phyloP scores from a whole-genome alignment of 2,113 vertebrate species.

The Setophaga coronata region DNA sequence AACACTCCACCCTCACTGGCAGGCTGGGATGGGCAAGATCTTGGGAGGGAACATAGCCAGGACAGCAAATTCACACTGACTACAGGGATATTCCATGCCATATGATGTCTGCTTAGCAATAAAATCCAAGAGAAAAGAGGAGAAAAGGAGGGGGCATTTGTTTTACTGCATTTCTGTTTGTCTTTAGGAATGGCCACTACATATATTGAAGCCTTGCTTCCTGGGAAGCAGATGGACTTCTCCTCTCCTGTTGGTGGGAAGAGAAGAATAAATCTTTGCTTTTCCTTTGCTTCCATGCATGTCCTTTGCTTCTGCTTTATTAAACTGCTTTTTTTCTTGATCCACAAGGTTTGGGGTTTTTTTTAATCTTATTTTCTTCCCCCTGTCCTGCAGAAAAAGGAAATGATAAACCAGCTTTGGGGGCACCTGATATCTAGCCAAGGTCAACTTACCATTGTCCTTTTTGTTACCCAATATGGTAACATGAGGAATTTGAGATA shows the following conservation, averaged over 20 bases:
- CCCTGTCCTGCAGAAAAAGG: neutral
- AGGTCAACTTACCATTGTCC: neutral
- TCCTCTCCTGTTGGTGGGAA: neutral
- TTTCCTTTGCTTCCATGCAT: neutral
- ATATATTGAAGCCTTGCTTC: neutral
- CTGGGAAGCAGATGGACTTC: neutral
- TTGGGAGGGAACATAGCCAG: neutral
- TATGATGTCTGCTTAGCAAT: neutral
- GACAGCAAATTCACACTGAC: neutral
- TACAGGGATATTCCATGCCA: neutral
- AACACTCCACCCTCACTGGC: neutral
- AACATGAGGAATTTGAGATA: neutral
- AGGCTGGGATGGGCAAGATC: neutral
- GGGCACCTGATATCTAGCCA: neutral
- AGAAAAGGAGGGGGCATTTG: neutral
- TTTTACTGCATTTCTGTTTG: neutral
- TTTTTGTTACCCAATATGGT: neutral
- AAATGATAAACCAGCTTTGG: neutral
- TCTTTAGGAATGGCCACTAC: accelerated
- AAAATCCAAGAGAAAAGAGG: neutral
- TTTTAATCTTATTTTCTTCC: neutral
- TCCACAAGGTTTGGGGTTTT: accelerated
- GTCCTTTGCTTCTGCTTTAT: neutral
- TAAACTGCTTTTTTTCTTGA: neutral
- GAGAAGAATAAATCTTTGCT: neutral